These are phyloP conservation scores for Drosophila ercepeae DNA, from an alignment of 1,140 invertebrate genomes.

Conservation along the genomic window DNA sequence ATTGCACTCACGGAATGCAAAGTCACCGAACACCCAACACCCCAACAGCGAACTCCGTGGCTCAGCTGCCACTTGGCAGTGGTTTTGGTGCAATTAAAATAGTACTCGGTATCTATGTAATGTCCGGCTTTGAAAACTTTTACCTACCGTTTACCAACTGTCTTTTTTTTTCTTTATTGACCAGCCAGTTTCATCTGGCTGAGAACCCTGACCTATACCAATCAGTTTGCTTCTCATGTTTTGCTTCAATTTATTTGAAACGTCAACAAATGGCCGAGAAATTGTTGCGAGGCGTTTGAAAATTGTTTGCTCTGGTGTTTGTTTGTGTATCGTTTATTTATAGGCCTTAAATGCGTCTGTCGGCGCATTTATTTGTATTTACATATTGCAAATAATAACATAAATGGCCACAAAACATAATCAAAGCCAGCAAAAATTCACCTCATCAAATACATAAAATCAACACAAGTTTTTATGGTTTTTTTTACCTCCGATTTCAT, in stretches of 20 bases:
- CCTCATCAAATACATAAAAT: slow-evolving; percentile 41
- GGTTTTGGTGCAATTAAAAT: not conserved
- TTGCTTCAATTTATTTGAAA: slow-evolving; percentile 33
- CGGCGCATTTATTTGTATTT: slow-evolving; percentile 32
- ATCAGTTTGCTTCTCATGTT: slow-evolving; percentile 17
- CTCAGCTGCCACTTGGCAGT: too few species aligned
- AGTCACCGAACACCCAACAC: too few species aligned
- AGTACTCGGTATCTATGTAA: too few species aligned
- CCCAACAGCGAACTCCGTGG: too few species aligned
- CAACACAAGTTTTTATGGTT: slow-evolving; percentile 22
- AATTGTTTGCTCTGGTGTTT: slow-evolving; percentile 24
- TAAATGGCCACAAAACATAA: slow-evolving; percentile 38
- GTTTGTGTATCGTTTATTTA: slow-evolving; percentile 41
- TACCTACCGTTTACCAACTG: not conserved
- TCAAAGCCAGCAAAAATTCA: slow-evolving; percentile 20
- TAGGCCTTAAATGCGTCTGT: slow-evolving; percentile 48
- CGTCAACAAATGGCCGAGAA: slow-evolving; percentile 18
- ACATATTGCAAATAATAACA: slow-evolving; percentile 44
- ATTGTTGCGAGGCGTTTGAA: slow-evolving; percentile 34
- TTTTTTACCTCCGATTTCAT: slow-evolving; percentile 6
- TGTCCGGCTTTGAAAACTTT: not conserved
- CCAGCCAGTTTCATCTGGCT: not conserved
- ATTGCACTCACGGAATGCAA: not conserved
- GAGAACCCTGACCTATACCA: slow-evolving; percentile 36
- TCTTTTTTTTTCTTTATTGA: not conserved